phyloP scores from a whole-genome alignment of 2,797 vertebrate species.

The Platalea minor region DNA sequence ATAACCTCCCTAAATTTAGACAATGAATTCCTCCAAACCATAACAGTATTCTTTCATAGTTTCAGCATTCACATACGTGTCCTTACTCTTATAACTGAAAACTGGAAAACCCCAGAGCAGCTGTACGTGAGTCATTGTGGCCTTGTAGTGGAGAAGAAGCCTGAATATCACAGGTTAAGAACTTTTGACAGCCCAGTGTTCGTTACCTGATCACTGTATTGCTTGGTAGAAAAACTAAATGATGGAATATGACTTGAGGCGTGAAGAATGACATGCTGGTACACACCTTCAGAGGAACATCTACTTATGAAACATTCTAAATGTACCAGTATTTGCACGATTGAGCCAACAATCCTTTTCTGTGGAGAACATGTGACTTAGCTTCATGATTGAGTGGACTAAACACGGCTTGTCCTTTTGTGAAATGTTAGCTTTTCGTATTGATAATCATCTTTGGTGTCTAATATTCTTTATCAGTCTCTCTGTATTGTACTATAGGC shows the following conservation, averaged over 20 bases:
- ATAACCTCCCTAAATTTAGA: neutral
- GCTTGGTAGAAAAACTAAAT: neutral
- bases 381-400: neutral
- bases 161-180: neutral
- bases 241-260: neutral
- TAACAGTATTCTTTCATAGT: neutral
- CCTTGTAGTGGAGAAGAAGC: neutral
- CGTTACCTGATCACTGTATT: neutral
- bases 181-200: neutral
- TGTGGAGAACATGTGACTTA: neutral
- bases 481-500: neutral
- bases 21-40: neutral
- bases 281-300: neutral
- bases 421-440: neutral
- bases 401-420: neutral
- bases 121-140: rapidly evolving
- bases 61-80: neutral
- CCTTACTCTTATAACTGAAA: neutral
- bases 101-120: neutral
- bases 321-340: neutral
- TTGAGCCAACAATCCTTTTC: neutral
- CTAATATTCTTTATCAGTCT: neutral
- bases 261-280: neutral
- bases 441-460: neutral
- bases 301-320: neutral